These are phyloP conservation scores for Ptiloglossa arizonensis DNA, from an alignment of 1,140 invertebrate genomes.

Conservation along the genomic window DNA sequence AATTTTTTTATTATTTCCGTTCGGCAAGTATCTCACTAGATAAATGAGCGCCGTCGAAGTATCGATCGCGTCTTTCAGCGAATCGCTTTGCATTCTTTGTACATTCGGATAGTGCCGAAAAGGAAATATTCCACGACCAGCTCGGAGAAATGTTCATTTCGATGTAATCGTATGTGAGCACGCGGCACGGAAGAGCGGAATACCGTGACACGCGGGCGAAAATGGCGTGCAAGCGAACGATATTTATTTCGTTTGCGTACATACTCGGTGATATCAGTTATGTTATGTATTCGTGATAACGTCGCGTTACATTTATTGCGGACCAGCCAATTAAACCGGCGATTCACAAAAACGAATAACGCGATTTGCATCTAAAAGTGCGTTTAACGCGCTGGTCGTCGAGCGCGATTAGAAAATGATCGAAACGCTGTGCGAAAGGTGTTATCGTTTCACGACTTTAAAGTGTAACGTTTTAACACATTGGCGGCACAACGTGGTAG, in stretches of 20 bases:
- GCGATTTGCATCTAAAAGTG: not conserved
- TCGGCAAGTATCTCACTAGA: not conserved
- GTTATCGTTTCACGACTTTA: no score
- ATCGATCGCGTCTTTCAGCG: no score
- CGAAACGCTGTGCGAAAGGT: not conserved
- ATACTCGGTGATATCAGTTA: not conserved
- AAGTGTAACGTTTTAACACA: no score
- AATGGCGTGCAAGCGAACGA: not conserved
- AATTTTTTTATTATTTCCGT: no score
- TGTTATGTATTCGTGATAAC: conserved; percentile 38
- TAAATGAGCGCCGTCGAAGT: not conserved
- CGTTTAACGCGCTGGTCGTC: not conserved
- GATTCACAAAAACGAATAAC: conserved; percentile 13
- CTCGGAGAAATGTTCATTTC: not conserved
- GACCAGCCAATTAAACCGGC: conserved; percentile 27
- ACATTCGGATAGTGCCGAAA: no score
- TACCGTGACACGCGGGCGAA: not conserved
- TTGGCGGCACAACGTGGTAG: no score
- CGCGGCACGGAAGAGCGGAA: no score
- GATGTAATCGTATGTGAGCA: not conserved
- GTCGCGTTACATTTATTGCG: conserved; percentile 38
- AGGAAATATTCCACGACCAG: not conserved
- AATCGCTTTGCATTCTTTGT: not conserved
- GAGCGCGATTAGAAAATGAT: conserved; percentile 1
- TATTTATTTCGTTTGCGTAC: conserved; percentile 24